Evolutionary conservation across 2,888 invertebrate species (phyloP).

Genomic region (Leptarthrus brevirostris): DNA sequence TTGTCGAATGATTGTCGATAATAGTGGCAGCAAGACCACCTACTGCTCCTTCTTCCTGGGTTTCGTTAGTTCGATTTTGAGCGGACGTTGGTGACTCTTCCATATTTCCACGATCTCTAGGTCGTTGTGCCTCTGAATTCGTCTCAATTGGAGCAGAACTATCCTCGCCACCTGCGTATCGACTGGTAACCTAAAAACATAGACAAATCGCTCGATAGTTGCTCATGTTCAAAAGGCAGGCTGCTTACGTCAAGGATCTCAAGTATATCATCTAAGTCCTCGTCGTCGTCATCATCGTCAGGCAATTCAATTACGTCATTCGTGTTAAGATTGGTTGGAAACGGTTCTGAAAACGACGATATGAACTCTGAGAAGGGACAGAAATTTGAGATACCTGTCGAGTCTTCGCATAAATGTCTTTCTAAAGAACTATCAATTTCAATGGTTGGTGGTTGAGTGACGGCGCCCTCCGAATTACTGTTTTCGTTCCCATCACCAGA

Average conservation of each 20-base stretch:
- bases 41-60: slow-evolving; percentile 47
- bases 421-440: too few species aligned
- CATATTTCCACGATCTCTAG: neutral
- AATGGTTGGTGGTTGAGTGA: too few species aligned
- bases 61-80: slow-evolving; percentile 52
- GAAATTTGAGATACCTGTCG: too few species aligned
- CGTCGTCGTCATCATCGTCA: slow-evolving; percentile 52
- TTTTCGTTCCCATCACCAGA: neutral
- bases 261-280: slow-evolving; percentile 51
- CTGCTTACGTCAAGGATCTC: slow-evolving; percentile 50
- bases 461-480: too few species aligned
- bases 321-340: slow-evolving; percentile 19
- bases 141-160: neutral
- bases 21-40: slow-evolving; percentile 6
- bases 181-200: neutral
- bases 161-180: neutral
- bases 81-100: slow-evolving; percentile 41
- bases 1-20: neutral
- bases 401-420: too few species aligned
- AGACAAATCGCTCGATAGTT: neutral
- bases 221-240: neutral
- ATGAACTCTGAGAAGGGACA: too few species aligned
- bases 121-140: neutral
- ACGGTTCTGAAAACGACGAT: slow-evolving; percentile 2
- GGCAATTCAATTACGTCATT: slow-evolving; percentile 43